Evolutionary conservation across 2,888 invertebrate genomes (phyloP).

Genomic region (Polyploca ridens): DNA sequence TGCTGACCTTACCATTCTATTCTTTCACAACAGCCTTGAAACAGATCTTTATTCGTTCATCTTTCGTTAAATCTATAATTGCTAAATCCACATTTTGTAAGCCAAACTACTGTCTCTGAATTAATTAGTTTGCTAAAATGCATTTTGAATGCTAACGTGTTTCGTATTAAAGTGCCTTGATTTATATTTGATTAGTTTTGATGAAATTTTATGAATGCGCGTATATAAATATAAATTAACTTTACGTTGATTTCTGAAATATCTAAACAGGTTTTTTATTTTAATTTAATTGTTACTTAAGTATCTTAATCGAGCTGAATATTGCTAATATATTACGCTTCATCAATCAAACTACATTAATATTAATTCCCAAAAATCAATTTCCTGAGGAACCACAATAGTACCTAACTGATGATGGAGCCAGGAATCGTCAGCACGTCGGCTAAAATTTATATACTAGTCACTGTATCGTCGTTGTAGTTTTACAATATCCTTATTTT

Average conservation of each 20-base stretch:
- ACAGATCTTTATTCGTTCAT: neutral
- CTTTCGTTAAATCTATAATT: slow-evolving; percentile 5
- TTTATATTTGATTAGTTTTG: neutral
- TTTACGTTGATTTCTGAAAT: neutral
- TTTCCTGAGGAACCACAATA: no score
- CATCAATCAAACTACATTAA: no score
- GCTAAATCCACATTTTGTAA: slow-evolving; percentile 5
- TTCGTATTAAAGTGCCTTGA: neutral
- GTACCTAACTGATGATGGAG: no score
- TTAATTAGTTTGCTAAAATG: neutral
- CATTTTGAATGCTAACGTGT: neutral
- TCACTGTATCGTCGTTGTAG: no score
- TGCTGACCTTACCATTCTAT: neutral
- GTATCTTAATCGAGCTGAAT: no score
- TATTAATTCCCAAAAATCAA: no score
- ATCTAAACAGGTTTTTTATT: no score
- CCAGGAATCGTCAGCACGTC: no score
- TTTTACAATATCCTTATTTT: no score
- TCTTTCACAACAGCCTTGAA: neutral
- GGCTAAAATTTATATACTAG: no score
- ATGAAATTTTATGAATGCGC: neutral
- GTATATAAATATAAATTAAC: neutral
- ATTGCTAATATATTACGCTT: no score
- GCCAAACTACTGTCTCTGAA: neutral
- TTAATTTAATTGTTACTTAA: no score